Base-by-base conservation (phyloP, 2,797 vertebrate genomes). In the Nasua narica region DNA sequence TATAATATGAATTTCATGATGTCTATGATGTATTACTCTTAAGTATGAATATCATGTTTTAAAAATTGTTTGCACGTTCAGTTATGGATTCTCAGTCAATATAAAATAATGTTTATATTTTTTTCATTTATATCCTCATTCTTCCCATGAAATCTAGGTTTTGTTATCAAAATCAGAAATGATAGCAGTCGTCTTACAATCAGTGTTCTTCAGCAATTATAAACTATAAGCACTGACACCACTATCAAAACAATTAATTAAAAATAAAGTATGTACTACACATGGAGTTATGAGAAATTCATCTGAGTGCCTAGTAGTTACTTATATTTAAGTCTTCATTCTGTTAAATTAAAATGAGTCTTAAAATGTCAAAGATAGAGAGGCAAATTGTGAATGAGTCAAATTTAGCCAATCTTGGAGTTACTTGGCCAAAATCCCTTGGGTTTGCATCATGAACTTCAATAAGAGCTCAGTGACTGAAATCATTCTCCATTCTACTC, bases 361-460 rank as follows among this genome's bases (percentile, higher is more conserved):
- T 54, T 76, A 72, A 96, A 90, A 77, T 25, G 13, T 87, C 86
- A 90, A 84, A 76, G 46, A 69, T 14, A 74, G 46, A 92, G 21
- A 90, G 10, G 8, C 32, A 70, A 76, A 69, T 70, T 89, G 25
- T 84, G n/a, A 95, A 56, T 87, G 27, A 96, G 76, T 97, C 56
- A 37, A 81, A 72, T 82, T 67, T 67, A 93, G 27, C n/a, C 83
- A 93, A 15, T 2, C n/a, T 93, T 58, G 1, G 32, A 76, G 29
- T 88, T 81, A 76, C 72, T 79, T 97, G 35, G 86, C 89, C 76
- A 76, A 67, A 96, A 83, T 93, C 69, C 70, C 70, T 86, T 52
- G 9, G 21, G 52, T 14, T 91, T 91, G 40, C 54, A 40, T 94
- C 35, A 67, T 69, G 52, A 92, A 86, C 86, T 52, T 91, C 67